A percentile compares a stretch with the other conserved stretches of the same genome.
phyloP scores from a whole-genome alignment of 2,888 invertebrate genomes.

The Melieria omissa region DNA sequence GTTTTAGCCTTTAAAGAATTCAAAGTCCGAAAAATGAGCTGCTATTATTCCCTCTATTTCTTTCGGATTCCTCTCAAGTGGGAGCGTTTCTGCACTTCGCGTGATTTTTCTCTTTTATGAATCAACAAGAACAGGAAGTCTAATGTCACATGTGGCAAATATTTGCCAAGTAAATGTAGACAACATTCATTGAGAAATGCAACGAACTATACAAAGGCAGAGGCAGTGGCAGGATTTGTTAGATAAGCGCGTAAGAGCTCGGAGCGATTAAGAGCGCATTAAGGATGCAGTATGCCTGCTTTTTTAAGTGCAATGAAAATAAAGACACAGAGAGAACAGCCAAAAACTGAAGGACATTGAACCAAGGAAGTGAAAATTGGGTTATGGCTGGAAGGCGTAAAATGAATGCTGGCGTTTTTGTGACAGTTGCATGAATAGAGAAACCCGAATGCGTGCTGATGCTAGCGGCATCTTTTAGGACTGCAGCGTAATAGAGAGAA shows the following conservation, averaged over 20 bases:
- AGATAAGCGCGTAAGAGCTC: neutral
- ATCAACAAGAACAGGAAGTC: constrained; percentile 30
- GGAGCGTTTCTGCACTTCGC: no score
- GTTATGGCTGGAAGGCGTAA: constrained; percentile 14
- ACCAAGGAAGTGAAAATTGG: constrained; percentile 35
- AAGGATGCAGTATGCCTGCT: no score
- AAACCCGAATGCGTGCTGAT: no score
- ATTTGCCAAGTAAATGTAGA: constrained; percentile 33
- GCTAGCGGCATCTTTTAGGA: no score
- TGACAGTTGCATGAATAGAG: no score
- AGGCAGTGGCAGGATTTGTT: neutral
- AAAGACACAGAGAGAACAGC: neutral
- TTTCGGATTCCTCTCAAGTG: no score
- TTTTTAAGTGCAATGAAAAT: neutral
- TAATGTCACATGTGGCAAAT: constrained; percentile 35
- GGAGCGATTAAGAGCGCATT: neutral
- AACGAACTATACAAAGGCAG: neutral
- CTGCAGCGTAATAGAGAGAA: no score
- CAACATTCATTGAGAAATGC: constrained; percentile 9
- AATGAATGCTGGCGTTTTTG: no score
- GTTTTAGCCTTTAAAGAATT: no score
- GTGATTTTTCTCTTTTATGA: neutral
- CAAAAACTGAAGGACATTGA: constrained; percentile 29
- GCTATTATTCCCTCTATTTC: no score
- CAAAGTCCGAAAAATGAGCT: no score